Evolutionary conservation across 2,113 vertebrate species (phyloP).

Genomic region (Rhabdornis inornatus): DNA sequence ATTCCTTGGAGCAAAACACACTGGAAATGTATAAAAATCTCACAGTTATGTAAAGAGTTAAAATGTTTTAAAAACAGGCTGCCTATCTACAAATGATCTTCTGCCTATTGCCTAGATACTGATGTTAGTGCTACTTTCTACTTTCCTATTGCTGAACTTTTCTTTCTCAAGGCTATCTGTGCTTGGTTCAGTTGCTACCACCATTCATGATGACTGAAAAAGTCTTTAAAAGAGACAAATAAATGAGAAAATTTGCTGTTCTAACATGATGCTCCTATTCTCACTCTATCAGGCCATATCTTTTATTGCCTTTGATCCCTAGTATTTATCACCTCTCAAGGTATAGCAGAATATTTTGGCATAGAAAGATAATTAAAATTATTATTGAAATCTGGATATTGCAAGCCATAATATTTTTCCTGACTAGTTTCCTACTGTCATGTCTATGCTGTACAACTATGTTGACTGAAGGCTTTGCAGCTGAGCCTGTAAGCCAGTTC

Average conservation of each 20-base stretch:
- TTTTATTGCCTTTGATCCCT: background rate
- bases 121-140: background rate
- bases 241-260: background rate
- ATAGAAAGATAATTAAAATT: background rate
- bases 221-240: background rate
- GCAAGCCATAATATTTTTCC: background rate
- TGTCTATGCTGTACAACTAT: background rate
- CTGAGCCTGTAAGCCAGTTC: background rate
- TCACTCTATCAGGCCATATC: background rate
- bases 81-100: background rate
- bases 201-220: background rate
- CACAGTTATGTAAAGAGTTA: background rate
- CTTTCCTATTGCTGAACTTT: background rate
- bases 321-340: background rate
- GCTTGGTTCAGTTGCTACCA: background rate
- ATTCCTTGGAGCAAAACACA: background rate
- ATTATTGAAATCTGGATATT: background rate
- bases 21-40: background rate
- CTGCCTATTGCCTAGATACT: background rate
- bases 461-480: background rate
- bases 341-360: background rate
- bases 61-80: background rate
- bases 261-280: background rate
- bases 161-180: background rate
- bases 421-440: background rate